Conservation (phyloP, 37 sponge, comb jelly and placozoan species). For the Beroe forskalii region DNA sequence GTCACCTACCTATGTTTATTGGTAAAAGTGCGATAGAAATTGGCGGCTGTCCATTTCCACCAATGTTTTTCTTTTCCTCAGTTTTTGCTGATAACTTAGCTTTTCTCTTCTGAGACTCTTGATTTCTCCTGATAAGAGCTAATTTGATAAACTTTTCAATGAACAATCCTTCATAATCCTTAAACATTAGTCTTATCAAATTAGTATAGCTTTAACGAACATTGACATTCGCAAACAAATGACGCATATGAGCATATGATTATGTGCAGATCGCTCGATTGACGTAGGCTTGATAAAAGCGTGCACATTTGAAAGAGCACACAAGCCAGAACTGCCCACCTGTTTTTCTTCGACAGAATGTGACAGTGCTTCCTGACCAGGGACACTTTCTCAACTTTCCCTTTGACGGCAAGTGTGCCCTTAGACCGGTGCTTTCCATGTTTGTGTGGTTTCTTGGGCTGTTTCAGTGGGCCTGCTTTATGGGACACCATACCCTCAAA, state of each 20-base stretch:
- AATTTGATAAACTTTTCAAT: no score
- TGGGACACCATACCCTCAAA: constrained; percentile 67
- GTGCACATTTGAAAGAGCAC: no score
- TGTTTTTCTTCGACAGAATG: neutral
- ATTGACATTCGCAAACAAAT: no score
- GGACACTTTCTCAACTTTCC: constrained; percentile 70
- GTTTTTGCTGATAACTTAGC: neutral
- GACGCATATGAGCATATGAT: no score
- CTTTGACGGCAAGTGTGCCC: constrained; percentile 59
- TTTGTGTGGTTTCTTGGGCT: constrained; percentile 95
- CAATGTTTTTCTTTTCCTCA: neutral
- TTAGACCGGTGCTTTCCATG: constrained; percentile 88
- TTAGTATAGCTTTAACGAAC: no score
- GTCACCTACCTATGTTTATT: neutral
- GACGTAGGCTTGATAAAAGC: no score
- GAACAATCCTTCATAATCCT: no score
- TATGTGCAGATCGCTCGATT: no score
- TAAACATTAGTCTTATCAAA: no score
- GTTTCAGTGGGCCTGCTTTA: constrained; percentile 89
- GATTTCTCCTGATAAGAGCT: neutral
- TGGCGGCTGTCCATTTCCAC: neutral
- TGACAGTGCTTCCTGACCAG: neutral
- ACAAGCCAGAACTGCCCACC: no score
- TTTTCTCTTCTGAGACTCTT: neutral
- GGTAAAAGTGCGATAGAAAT: neutral